These are phyloP conservation scores for Xerus rutilus DNA, from an alignment of 2,797 vertebrate genomes.

Conservation along the genomic window DNA sequence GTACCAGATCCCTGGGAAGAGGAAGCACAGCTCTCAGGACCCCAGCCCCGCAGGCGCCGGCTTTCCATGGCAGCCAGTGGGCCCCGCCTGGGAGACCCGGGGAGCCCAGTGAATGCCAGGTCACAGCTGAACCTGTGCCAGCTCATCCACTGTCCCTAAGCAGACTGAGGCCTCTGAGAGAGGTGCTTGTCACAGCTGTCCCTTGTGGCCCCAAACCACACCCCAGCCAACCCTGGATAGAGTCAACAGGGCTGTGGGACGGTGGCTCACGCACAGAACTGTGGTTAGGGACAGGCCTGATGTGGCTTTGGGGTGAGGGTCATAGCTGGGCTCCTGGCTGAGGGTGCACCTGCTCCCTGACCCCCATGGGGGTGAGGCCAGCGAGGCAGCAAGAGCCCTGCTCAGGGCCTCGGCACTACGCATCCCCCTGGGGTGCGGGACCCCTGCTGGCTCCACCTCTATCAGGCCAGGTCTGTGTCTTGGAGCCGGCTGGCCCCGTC, in stretches of 20 bases:
- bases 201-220: accelerated
- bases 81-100: accelerated
- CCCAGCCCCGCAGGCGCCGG: no score
- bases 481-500: no score
- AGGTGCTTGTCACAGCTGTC: accelerated
- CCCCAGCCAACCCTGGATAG: not conserved
- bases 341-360: accelerated
- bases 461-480: no score
- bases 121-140: no score
- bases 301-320: accelerated
- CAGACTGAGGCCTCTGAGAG: not conserved
- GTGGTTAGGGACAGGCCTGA: accelerated
- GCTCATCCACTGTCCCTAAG: not conserved
- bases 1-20: constrained; percentile 96
- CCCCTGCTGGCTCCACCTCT: not conserved
- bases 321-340: not conserved
- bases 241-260: not conserved
- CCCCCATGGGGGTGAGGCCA: not conserved
- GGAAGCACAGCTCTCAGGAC: not conserved
- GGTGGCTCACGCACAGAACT: accelerated
- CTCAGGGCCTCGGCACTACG: not conserved
- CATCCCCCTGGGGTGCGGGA: no score
- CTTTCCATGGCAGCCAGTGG: not conserved
- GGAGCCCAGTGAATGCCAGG: not conserved
- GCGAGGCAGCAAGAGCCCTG: not conserved